phyloP scores from a whole-genome alignment of 2,888 invertebrate genomes.

The Stenchaetothrips biformis region DNA sequence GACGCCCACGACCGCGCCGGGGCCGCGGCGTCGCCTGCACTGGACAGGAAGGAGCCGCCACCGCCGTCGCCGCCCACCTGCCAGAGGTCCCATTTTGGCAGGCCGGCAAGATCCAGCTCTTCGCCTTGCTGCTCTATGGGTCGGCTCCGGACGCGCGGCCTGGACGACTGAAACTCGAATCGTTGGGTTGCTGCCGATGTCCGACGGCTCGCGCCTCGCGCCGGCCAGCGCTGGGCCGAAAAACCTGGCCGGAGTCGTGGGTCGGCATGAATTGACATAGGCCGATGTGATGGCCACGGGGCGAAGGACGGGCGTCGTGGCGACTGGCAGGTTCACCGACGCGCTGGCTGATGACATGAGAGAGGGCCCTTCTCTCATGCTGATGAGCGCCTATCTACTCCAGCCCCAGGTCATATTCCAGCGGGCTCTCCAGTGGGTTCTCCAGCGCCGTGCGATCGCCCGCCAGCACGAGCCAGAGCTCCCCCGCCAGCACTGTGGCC shows the following conservation, averaged over 20 bases:
- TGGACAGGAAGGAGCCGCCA: neutral
- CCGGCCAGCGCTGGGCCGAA: too few relatives aligned
- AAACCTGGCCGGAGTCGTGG: too few relatives aligned
- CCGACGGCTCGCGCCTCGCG: too few relatives aligned
- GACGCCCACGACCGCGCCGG: slow-evolving; percentile 2
- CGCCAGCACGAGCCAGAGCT: slow-evolving; percentile 24
- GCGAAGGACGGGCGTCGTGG: neutral
- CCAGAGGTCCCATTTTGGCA: too few relatives aligned
- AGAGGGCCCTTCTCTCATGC: neutral
- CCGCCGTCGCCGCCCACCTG: slow-evolving; percentile 2
- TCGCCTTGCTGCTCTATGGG: too few relatives aligned
- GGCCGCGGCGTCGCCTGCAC: neutral
- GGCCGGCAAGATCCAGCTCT: too few relatives aligned
- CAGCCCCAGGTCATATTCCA: neutral
- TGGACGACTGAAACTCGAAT: too few relatives aligned
- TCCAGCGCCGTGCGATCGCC: slow-evolving; percentile 15
- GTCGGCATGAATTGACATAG: too few relatives aligned
- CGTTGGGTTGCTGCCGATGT: too few relatives aligned
- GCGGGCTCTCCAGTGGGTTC: slow-evolving; percentile 18
- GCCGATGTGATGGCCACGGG: too few relatives aligned
- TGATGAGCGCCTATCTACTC: slow-evolving; percentile 29
- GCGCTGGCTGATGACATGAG: neutral
- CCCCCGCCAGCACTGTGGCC: neutral
- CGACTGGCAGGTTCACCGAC: neutral
- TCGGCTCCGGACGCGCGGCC: too few relatives aligned